phyloP scores from a whole-genome alignment of 1,140 invertebrate species.

The Pseudachorutes palmiensis region DNA sequence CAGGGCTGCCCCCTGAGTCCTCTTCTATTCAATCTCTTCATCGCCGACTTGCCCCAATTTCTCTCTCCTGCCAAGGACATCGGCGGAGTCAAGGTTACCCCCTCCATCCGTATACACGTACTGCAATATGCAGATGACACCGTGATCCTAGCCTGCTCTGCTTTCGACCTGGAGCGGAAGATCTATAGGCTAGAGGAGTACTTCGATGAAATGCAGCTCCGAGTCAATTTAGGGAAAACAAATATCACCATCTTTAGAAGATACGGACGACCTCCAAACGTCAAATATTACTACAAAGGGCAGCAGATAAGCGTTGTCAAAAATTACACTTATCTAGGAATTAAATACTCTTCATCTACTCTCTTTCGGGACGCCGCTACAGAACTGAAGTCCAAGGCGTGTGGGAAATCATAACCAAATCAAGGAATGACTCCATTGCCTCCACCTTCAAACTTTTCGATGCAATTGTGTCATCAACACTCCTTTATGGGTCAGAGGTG shows the following conservation, averaged over 20 bases:
- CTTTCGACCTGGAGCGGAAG: conserved; percentile 14
- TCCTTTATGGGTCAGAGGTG: neutral
- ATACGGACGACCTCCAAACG: neutral
- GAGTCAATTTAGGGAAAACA: conserved; percentile 7
- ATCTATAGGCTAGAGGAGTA: conserved; percentile 25
- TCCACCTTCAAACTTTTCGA: neutral
- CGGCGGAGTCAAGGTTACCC: neutral
- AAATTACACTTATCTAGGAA: conserved; percentile 17
- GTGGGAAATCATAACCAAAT: neutral
- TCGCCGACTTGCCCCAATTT: neutral
- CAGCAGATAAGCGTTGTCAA: conserved; percentile 7
- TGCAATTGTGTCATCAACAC: neutral
- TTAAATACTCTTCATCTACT: neutral
- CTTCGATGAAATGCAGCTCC: neutral
- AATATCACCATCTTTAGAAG: neutral
- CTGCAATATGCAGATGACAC: neutral
- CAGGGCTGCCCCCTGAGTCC: neutral
- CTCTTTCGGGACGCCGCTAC: neutral
- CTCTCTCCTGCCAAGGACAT: neutral
- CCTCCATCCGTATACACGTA: neutral
- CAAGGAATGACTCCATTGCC: neutral
- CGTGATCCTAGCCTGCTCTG: neutral
- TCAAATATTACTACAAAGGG: neutral
- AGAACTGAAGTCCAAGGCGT: neutral
- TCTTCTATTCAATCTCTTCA: neutral